These are phyloP conservation scores for Papilio demoleus DNA, from an alignment of 2,888 invertebrate genomes.

Conservation along the genomic window DNA sequence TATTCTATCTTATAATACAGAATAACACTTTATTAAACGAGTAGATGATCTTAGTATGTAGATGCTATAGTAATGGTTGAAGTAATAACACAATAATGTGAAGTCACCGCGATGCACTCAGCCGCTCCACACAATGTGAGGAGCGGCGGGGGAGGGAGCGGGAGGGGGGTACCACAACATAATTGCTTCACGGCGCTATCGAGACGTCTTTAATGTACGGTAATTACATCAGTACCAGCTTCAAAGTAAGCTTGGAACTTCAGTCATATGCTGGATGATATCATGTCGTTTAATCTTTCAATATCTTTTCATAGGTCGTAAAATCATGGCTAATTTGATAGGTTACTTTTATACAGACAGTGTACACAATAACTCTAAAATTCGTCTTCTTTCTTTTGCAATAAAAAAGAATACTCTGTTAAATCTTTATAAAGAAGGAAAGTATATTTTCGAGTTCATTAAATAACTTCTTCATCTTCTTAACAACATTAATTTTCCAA, in stretches of 20 bases:
- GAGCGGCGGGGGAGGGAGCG: slow-evolving; percentile 4
- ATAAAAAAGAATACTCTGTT: too few species aligned
- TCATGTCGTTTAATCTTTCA: neutral
- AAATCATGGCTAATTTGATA: neutral
- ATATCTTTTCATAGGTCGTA: neutral
- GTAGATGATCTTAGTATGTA: neutral
- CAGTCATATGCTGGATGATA: neutral
- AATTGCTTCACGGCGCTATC: slow-evolving; percentile 20
- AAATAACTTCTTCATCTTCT: neutral
- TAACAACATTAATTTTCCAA: slow-evolving; percentile 2
- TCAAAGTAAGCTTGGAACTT: neutral
- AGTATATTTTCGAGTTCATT: neutral
- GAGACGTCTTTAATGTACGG: slow-evolving; percentile 4
- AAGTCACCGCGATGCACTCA: slow-evolving; percentile 33
- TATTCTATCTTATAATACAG: too few species aligned
- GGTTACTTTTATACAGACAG: neutral
- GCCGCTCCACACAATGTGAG: slow-evolving; percentile 25
- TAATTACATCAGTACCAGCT: slow-evolving; percentile 19
- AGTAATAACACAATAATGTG: slow-evolving; percentile 12
- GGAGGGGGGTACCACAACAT: neutral
- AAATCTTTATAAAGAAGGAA: too few species aligned
- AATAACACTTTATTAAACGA: neutral
- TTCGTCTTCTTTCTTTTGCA: too few species aligned
- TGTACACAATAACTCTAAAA: neutral
- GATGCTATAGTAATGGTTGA: neutral